Evolutionary conservation across 2,797 vertebrate species (phyloP), one percentile per base, ranked within the genome.

Genomic region (Myiothlypis chrysogaster): DNA sequence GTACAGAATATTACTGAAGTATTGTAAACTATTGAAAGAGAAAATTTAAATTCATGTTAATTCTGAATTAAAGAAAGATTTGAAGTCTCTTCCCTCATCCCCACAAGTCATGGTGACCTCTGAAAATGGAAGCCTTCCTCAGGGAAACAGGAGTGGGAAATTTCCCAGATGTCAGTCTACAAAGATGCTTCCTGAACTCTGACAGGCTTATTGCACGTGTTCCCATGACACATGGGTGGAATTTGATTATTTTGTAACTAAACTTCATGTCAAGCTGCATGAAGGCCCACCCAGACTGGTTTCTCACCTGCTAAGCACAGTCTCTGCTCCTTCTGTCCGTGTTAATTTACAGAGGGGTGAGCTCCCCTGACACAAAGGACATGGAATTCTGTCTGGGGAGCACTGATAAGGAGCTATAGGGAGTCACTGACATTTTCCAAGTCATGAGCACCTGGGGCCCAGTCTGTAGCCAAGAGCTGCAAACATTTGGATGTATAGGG

Each of bases 391-490:
- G 65, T 60, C 37, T 11, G 23, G 14, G 25, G 7, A 80, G 20
- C 8, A 7, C 0, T 39, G 57, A 39, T 41, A 14, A 52, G 6
- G 6, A 56, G 10, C n/a, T 43, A 15, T 0, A 57, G 24, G 44
- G 47, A 85, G 14, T 39, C 18, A 11, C 35, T 47, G 47, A 17
- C 10, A 41, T 22, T 85, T 76, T 35, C 70, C 46, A 56, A 16
- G 77, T 7, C 32, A 30, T 30, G 61, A 65, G 55, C 55, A 94
- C 35, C 25, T 32, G 30, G 19, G 76, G 44, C 32, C 14, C 50
- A 27, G 18, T 9, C 37, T 44, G 37, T 5, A 78, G 70, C 19
- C 63, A 75, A 78, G 70, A 76, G 52, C 24, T 39, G 47, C 17
- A 65, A 37, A 53, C 25, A 43, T 77, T 57, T 55, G 2, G 8